These are phyloP conservation scores for Synanthedon vespiformis DNA, from an alignment of 2,888 invertebrate genomes.

Conservation along the genomic window DNA sequence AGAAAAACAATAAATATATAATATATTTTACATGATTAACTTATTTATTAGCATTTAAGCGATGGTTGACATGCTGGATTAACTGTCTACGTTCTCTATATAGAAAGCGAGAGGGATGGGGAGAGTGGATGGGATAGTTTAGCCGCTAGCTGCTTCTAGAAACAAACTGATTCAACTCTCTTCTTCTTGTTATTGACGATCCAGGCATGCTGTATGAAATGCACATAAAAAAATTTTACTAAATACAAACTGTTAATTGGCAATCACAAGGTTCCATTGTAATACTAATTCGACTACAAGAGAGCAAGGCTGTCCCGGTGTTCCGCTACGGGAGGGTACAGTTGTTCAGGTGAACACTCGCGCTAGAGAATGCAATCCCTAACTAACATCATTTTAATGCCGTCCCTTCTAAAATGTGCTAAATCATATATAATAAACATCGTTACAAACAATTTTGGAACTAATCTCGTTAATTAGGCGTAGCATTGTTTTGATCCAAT, in stretches of 20 bases:
- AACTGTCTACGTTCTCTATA: constrained; percentile 11
- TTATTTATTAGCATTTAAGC: constrained; percentile 39
- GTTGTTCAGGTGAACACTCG: not conserved
- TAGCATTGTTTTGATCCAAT: too few relatives aligned
- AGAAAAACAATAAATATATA: too few relatives aligned
- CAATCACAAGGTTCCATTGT: constrained; percentile 18
- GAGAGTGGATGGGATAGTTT: constrained; percentile 16
- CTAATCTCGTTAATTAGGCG: too few relatives aligned
- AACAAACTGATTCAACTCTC: constrained; percentile 25
- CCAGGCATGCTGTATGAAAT: constrained; percentile 43
- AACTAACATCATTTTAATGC: too few relatives aligned
- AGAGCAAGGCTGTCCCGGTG: constrained; percentile 36
- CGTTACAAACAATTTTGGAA: too few relatives aligned
- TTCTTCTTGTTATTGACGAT: constrained; percentile 48
- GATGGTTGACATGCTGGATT: constrained; percentile 30
- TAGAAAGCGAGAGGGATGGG: constrained; percentile 24
- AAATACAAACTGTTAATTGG: too few relatives aligned
- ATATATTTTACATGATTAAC: too few relatives aligned
- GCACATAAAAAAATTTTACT: constrained; percentile 48
- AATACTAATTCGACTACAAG: constrained; percentile 55
- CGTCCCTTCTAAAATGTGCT: too few relatives aligned
- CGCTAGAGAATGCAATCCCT: too few relatives aligned
- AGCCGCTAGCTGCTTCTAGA: constrained; percentile 19
- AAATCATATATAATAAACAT: too few relatives aligned
- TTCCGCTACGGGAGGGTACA: not conserved